Evolutionary conservation across 2,888 invertebrate species (phyloP), one percentile per base, ranked within the genome.

Genomic region (Caenorhabditis sinica): DNA sequence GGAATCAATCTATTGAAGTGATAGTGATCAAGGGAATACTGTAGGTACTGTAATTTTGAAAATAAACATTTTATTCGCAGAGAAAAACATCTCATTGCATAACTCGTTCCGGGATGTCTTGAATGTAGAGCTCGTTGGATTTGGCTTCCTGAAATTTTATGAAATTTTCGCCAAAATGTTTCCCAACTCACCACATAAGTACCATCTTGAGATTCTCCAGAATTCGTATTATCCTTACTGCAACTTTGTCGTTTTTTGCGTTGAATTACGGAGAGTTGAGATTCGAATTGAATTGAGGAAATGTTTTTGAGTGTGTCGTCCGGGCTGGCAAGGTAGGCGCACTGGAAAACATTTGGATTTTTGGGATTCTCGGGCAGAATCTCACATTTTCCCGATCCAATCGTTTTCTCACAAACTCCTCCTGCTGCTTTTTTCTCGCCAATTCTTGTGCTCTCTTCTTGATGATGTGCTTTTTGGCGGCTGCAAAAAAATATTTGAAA

Each of bases 271-370:
- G 80, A 80, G 1, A 80, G 6, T 66, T 80, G 80, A 4, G 80
- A 80, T 60, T 80, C 80, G 49, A 23, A 72, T 36, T 80, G 80
- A 11, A 80, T 72, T 15, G 80, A 80, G n/a, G 72, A 66, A 30
- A 80, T 49, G 60, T 80, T 80, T 17, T 80, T 80, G 30, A 80
- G 63, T 0, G 80, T 72, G 72, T 80, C 72, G 28, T 80, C 80
- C 1, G 80, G 80, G 17, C 80, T 80, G 9, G n/a, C 15, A 0
- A 28, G 3, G 51, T 33, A 20, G 51, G 33, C 9, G 15, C 20
- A n/a, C 65, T 65, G 33, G 28, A 63, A 61, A 36, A 36, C 20
- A 11, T 4, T 20, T 53, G 20, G 53, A 53, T n/a, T n/a, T n/a
- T n/a, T n/a, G n/a, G n/a, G n/a, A n/a, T n/a, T n/a, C n/a, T n/a